Conservation (phyloP, 2,113 vertebrate species). For the Gymnobelideus leadbeateri region DNA sequence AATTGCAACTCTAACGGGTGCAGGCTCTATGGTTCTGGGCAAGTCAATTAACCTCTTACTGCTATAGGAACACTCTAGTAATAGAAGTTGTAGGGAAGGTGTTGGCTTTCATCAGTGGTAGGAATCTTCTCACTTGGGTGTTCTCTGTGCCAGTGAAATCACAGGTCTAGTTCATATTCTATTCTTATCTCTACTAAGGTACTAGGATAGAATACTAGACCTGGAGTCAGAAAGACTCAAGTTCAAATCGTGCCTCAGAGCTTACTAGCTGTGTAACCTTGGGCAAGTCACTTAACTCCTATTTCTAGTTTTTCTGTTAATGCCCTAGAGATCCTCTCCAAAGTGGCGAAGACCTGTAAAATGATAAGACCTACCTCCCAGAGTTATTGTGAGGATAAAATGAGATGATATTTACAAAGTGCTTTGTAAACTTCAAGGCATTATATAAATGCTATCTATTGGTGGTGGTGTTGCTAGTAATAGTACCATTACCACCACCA, state of each 20-base stretch:
- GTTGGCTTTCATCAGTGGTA: background rate
- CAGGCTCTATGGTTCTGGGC: too few relatives aligned
- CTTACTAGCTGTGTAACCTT: background rate
- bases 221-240: background rate
- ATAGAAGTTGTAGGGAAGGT: too few relatives aligned
- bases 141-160: background rate
- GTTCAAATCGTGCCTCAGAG: background rate
- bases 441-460: background rate
- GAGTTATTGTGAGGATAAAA: background rate
- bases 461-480: background rate
- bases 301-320: background rate
- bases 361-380: background rate
- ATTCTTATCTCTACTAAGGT: background rate
- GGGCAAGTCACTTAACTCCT: background rate
- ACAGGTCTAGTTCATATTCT: background rate
- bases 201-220: background rate
- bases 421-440: background rate
- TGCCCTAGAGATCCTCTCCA: background rate
- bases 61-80: background rate
- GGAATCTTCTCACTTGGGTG: background rate
- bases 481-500: background rate
- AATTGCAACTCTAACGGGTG: background rate
- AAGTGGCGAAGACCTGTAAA: too few relatives aligned
- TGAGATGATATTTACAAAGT: background rate
- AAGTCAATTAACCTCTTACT: too few relatives aligned